A percentile compares a stretch with the other conserved stretches of the same genome.
phyloP scores from a whole-genome alignment of 2,113 vertebrate species.

The Cacatua alba region DNA sequence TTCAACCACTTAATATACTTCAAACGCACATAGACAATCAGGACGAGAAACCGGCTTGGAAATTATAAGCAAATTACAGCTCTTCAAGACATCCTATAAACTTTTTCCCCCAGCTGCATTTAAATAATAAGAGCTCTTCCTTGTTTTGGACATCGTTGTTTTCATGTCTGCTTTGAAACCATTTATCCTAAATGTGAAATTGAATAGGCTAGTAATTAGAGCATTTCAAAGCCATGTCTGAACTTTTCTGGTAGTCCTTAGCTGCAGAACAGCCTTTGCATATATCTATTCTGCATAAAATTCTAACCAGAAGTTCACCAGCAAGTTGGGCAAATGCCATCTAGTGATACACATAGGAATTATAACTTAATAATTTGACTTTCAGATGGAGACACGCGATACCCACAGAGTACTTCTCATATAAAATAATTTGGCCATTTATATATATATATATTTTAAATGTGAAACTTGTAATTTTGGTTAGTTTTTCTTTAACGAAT shows the following conservation, averaged over 20 bases:
- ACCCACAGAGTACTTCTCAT: background rate
- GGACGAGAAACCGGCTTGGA: slow-evolving; percentile 7
- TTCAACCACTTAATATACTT: slow-evolving; percentile 45
- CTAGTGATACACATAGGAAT: background rate
- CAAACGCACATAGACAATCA: background rate
- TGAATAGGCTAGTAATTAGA: slow-evolving; percentile 22
- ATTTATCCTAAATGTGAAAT: background rate
- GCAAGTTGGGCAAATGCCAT: background rate
- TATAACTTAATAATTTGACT: background rate
- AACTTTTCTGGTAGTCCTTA: background rate
- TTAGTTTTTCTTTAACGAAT: background rate
- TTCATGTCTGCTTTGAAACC: slow-evolving; percentile 12
- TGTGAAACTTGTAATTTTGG: background rate
- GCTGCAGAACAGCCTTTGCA: background rate
- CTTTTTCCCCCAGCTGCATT: background rate
- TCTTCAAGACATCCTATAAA: background rate
- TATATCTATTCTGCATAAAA: background rate
- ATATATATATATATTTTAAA: background rate
- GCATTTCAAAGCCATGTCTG: background rate
- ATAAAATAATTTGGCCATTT: background rate
- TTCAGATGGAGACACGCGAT: too few relatives aligned
- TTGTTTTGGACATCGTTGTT: slow-evolving; percentile 9
- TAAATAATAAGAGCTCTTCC: background rate
- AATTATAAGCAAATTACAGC: slow-evolving; percentile 49
- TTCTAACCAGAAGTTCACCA: background rate